Percentiles rank a stretch among this genome's conserved stretches.
Conservation (phyloP, 1,140 invertebrate species). For the Venturia canescens region DNA sequence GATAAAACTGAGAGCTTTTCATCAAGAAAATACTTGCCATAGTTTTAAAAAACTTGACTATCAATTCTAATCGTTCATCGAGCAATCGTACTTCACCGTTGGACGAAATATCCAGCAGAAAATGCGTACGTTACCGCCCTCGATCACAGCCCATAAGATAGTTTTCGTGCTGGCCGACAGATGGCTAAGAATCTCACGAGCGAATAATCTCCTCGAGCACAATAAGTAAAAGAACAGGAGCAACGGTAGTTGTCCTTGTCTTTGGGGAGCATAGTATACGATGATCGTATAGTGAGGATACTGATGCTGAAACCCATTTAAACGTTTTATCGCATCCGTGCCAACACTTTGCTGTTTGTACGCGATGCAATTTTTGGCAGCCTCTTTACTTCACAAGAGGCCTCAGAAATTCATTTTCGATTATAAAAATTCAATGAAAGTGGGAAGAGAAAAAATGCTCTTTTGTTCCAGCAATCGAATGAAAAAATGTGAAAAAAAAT, state of each 20-base stretch:
- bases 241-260: constrained; percentile 78
- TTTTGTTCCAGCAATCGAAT: too few species aligned
- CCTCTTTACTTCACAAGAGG: constrained; percentile 82
- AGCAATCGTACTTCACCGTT: neutral
- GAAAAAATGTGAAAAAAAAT: too few species aligned
- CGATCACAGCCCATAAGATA: neutral
- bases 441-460: too few species aligned
- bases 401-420: constrained; percentile 36
- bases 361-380: constrained; percentile 83
- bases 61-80: too few species aligned
- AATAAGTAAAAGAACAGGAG: neutral
- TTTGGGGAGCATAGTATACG: constrained; percentile 83
- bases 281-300: constrained; percentile 83
- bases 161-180: constrained; percentile 47
- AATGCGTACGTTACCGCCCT: neutral
- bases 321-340: constrained; percentile 77
- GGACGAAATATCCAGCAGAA: neutral
- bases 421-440: too few species aligned
- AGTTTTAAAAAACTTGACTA: too few species aligned
- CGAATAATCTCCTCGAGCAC: neutral
- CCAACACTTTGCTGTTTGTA: constrained; percentile 51
- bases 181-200: constrained; percentile 60
- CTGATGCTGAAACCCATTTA: constrained; percentile 81
- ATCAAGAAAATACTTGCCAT: too few species aligned
- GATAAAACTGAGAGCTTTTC: too few species aligned